Conservation (phyloP, 2,113 vertebrate species). For the Oxyruncus cristatus region DNA sequence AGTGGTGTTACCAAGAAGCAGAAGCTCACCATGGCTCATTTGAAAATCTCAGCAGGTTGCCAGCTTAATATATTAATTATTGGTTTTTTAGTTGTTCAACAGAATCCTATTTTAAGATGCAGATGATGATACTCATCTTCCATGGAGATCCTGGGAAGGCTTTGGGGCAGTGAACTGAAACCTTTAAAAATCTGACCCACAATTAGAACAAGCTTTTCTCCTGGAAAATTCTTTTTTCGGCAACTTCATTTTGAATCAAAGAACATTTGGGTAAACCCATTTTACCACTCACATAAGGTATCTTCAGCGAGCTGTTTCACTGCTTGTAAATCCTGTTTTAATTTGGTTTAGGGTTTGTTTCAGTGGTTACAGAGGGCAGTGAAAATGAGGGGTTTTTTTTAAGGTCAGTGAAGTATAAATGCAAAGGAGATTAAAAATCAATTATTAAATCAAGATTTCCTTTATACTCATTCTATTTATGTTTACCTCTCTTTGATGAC, state of each 20-base stretch:
- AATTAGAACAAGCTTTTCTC: neutral
- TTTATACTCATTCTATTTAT: neutral
- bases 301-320: neutral
- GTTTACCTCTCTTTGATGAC: neutral
- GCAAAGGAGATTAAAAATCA: constrained; percentile 15
- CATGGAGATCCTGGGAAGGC: neutral
- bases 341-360: constrained; percentile 11
- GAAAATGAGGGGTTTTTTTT: neutral
- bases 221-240: neutral
- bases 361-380: neutral
- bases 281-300: neutral
- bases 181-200: neutral
- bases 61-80: neutral
- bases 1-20: neutral
- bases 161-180: neutral
- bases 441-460: constrained; percentile 25
- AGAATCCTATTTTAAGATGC: neutral
- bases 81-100: neutral
- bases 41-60: neutral
- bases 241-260: neutral
- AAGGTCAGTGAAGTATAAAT: constrained; percentile 22
- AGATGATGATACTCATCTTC: neutral
- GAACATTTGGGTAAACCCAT: neutral
- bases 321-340: neutral
- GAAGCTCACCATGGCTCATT: neutral